A percentile compares a stretch with the other conserved stretches of the same genome.
Conservation (phyloP, 2,113 vertebrate genomes). For the Cyanoramphus novaezelandiae region DNA sequence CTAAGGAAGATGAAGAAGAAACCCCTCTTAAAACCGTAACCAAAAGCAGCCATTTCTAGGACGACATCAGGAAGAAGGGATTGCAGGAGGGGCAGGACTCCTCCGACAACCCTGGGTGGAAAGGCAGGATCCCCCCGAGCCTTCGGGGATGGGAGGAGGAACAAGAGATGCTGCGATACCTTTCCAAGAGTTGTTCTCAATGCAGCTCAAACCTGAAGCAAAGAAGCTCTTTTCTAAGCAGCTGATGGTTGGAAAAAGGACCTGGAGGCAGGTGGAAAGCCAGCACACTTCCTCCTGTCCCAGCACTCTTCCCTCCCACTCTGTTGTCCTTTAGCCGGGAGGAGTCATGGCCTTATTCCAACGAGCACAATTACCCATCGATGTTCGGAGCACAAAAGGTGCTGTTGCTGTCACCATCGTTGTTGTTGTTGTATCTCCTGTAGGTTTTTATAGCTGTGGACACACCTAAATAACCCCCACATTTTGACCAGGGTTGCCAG, state of each 20-base stretch:
- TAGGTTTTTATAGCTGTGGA: slow-evolving; percentile 58
- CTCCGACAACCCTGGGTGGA: neutral
- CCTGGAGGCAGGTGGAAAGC: slow-evolving; percentile 20
- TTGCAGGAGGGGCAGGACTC: slow-evolving; percentile 52
- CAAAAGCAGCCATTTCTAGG: slow-evolving; percentile 13
- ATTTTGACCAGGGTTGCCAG: neutral
- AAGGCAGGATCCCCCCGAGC: neutral
- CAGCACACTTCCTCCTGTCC: neutral
- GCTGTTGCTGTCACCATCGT: slow-evolving; percentile 27
- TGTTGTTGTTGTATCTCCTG: slow-evolving; percentile 38
- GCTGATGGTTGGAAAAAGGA: slow-evolving; percentile 52
- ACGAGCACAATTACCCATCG: slow-evolving; percentile 38
- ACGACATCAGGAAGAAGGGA: neutral
- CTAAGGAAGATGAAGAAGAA: slow-evolving; percentile 24
- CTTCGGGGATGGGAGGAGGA: neutral
- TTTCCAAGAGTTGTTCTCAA: neutral
- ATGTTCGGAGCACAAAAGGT: slow-evolving; percentile 55
- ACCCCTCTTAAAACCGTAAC: slow-evolving; percentile 20
- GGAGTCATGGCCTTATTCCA: slow-evolving; percentile 60
- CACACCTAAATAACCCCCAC: neutral
- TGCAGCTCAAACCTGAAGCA: neutral
- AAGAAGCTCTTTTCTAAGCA: slow-evolving; percentile 46
- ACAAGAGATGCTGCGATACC: neutral
- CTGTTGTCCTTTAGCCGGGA: slow-evolving; percentile 3
- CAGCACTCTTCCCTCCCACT: neutral